A percentile compares a stretch with the other conserved stretches of the same genome.
phyloP scores from a whole-genome alignment of 2,888 invertebrate species.

The Ptychoptera albimana region DNA sequence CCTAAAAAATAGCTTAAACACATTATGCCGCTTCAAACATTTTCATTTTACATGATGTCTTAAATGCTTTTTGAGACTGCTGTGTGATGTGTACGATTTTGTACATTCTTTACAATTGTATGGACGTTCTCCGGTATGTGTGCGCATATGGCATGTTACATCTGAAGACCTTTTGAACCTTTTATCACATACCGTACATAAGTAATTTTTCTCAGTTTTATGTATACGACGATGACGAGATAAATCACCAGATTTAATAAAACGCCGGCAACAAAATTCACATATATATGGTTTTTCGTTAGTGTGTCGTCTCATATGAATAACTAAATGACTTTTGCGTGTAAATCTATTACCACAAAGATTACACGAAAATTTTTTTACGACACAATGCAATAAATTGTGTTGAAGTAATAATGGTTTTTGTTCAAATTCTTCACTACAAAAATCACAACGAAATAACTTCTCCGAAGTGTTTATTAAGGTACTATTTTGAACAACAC shows the following conservation, averaged over 20 bases:
- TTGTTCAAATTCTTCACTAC: conserved; percentile 12
- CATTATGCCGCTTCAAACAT: too few relatives aligned
- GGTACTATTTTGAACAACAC: conserved; percentile 12
- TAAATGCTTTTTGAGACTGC: conserved; percentile 18
- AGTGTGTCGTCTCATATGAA: conserved; percentile 35
- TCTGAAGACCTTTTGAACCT: conserved; percentile 20
- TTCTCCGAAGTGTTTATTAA: conserved; percentile 1
- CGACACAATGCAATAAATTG: conserved; percentile 23
- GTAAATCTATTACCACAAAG: conserved; percentile 27
- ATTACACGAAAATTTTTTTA: conserved; percentile 25
- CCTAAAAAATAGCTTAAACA: too few relatives aligned
- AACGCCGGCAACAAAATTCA: conserved; percentile 29
- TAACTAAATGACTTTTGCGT: conserved; percentile 29
- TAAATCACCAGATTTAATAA: conserved; percentile 19
- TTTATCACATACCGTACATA: conserved; percentile 17
- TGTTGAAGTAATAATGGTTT: conserved; percentile 18
- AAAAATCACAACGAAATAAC: conserved; percentile 18
- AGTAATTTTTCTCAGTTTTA: conserved; percentile 18
- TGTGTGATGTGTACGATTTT: conserved; percentile 19
- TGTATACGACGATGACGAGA: conserved; percentile 19
- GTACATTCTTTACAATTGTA: conserved; percentile 17
- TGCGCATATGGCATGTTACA: conserved; percentile 17
- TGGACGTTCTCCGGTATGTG: conserved; percentile 19
- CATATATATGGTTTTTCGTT: conserved; percentile 35
- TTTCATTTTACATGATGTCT: not conserved